These are phyloP conservation scores for Intellagama lesueurii DNA, from an alignment of 2,797 vertebrate species.

Conservation along the genomic window DNA sequence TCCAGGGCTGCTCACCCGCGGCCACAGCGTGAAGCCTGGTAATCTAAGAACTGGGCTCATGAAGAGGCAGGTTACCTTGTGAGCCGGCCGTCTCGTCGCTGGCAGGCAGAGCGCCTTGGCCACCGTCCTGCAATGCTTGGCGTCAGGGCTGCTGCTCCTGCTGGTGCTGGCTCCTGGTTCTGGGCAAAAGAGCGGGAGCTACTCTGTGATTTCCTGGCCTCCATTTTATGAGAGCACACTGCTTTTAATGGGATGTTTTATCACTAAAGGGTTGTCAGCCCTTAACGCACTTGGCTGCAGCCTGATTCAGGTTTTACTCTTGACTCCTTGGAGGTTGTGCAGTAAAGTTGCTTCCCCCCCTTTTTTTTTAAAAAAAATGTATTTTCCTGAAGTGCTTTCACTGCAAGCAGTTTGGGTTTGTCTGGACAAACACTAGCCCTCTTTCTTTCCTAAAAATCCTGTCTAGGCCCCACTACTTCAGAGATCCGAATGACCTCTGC, in stretches of 20 bases:
- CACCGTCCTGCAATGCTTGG: background rate
- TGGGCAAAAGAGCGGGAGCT: background rate
- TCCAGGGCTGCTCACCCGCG: slow-evolving; percentile 36
- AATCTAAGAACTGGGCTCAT: slow-evolving; percentile 12
- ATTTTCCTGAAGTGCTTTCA: background rate
- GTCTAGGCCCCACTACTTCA: too few species aligned
- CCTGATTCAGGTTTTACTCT: slow-evolving; percentile 38
- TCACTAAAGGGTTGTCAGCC: slow-evolving; percentile 39
- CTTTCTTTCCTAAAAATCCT: background rate
- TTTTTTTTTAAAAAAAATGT: background rate
- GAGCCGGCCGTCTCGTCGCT: background rate
- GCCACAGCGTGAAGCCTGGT: slow-evolving; percentile 6
- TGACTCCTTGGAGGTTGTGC: slow-evolving; percentile 36
- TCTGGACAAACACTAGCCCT: background rate
- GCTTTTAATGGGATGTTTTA: slow-evolving; percentile 14
- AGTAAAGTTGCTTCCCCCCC: slow-evolving; percentile 46
- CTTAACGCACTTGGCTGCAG: slow-evolving; percentile 26
- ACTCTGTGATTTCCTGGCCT: slow-evolving; percentile 22
- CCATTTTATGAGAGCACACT: slow-evolving; percentile 27
- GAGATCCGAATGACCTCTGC: too few species aligned
- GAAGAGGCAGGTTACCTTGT: slow-evolving; percentile 20
- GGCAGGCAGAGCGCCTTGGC: background rate
- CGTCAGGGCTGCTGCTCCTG: background rate
- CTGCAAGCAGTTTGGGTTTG: slow-evolving; percentile 2
- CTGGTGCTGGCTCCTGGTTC: slow-evolving; percentile 6